Conservation (phyloP, 2,113 vertebrate species). For the Engraulis encrasicolus region DNA sequence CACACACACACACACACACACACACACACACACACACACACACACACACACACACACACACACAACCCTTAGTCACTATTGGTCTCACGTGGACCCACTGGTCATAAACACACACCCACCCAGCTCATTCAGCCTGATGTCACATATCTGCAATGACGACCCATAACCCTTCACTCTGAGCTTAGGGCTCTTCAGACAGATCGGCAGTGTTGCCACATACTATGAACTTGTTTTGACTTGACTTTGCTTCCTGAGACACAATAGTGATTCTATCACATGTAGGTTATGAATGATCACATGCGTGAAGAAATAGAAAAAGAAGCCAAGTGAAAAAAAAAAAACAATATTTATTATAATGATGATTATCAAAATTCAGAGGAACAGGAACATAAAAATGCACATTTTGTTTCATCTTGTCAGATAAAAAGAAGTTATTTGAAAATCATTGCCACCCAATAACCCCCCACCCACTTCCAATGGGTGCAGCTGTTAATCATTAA, state of each 20-base stretch:
- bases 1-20: not conserved
- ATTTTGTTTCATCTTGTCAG: not conserved
- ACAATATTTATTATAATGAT: not conserved
- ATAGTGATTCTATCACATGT: not conserved
- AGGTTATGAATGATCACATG: not conserved
- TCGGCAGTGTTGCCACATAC: not conserved
- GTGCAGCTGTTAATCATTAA: slow-evolving; percentile 71
- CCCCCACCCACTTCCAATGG: slow-evolving; percentile 21
- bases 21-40: not conserved
- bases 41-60: not conserved
- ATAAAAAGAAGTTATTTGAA: slow-evolving; percentile 9
- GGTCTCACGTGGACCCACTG: not conserved
- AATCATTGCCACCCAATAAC: slow-evolving; percentile 25
- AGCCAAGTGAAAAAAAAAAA: not conserved
- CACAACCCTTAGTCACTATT: not conserved
- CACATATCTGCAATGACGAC: not conserved
- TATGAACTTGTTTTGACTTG: not conserved
- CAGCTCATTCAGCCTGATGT: not conserved
- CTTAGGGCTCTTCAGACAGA: not conserved
- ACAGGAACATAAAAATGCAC: not conserved
- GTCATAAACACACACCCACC: not conserved
- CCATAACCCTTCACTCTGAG: not conserved
- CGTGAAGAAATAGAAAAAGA: not conserved
- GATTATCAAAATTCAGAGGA: not conserved
- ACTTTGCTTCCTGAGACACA: not conserved